Evolutionary conservation across 2,888 invertebrate species (phyloP), one percentile per base, ranked within the genome.

Genomic region (Himalopsyche tibetana): DNA sequence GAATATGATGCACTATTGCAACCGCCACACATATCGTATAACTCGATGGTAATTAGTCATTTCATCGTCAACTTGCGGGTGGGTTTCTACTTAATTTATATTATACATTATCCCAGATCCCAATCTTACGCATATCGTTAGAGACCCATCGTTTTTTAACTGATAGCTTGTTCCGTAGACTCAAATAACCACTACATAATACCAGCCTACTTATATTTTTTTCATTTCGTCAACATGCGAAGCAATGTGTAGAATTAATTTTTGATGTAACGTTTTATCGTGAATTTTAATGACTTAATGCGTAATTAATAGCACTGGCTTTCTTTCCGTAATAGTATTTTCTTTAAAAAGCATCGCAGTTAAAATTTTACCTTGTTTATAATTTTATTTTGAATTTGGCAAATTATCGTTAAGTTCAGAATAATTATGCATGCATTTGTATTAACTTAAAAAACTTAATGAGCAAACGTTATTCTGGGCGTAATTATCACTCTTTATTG

Each of bases 1-100:
- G 28, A 28, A 28, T 28, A 28, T 5, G 51, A 51, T 51, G 15
- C 51, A 51, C 15, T 15, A 51, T 15, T 51, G 4, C 15, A 51
- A 51, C 51, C 15, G 51, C 51, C 51, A 51, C 51, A 51, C 51
- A 15, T 51, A 51, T 51, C 51, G 51, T 42, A 42, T 40, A 28
- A 28, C 40, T 4, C 11, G 80, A 80, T 38, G 15, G 80, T 42
- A 80, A 80, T 80, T 80, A 80, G 28, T 80, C 80, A 80, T 42
- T 80, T 80, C 80, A 80, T 80, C 80, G 42, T 80, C 80, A 38
- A 17, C 80, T 80, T 38, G 38, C 38, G 63, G 63, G 63, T 63
- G 19, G 80, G 80, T 80, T 80, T 80, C 80, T 17, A 2, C 28
- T 3, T 28, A 40, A 80, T 80, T 80, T 80, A 80, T 80, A 38